Evolutionary conservation across 2,797 vertebrate genomes (phyloP), one percentile per base, ranked within the genome.

Genomic region (Danionella dracula): DNA sequence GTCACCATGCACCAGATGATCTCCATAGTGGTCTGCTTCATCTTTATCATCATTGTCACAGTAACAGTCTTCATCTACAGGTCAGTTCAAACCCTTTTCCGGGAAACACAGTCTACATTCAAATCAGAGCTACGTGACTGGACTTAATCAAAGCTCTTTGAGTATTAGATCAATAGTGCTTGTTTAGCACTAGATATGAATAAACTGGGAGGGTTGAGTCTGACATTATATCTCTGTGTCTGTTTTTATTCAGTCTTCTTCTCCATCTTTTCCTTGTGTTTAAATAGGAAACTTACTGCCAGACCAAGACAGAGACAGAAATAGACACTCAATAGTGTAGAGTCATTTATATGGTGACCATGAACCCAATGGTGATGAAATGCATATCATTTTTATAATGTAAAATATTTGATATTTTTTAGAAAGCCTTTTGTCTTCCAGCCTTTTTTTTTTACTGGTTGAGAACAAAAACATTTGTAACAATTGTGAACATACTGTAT

Each of bases 11-110:
- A 92, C 80, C 93, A 95, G 80, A 86, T 94, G 71, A 81, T 95
- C 77, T 88, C 90, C 13, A 86, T 95, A 7, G 90, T 90, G 71
- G 90, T 93, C 72, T 92, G 89, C 73, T 84, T 97, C 15, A 78
- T 92, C 68, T 86, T 95, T 16, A 53, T 91, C 64, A 83, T 89
- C 79, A 85, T 93, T 15, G 79, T 92, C 32, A 67, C 89, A 0
- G 72, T 90, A 72, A 92, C 92, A 4, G 80, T 95, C 76, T 94
- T 97, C 76, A 88, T 94, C 81, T 94, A 93, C 89, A 92, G 92
- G 92, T 94, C 70, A 86, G 85, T 67, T 16, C 11, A 60, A 44
- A 34, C 29, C 45, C 2, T 9, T 19, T 27, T 27, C 23, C 23
- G 31, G 38, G 4, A 19, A 23, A 57, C 51, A 55, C 4, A 56